Base-by-base conservation (phyloP, 1,140 invertebrate species). In the Eulimnadia texana region DNA sequence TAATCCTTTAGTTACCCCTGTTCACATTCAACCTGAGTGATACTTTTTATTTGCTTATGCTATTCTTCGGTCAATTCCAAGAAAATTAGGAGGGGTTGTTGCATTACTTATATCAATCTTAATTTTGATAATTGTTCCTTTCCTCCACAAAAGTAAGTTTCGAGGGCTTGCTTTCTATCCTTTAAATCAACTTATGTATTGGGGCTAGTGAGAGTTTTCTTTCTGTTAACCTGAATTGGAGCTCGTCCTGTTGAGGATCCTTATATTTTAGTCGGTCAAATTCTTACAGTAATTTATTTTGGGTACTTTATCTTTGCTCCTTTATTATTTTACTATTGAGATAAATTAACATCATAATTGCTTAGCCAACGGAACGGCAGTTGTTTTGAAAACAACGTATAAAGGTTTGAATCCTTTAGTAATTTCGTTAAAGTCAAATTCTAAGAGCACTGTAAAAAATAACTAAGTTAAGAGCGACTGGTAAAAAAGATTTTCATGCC, bases 11-110 rank as follows among this genome's bases (percentile, higher is more conserved):
- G 75, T 81, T 22, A 85, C 83, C 0, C 83, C 82, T 2, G 67
- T 76, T 47, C 82, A 84, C 73, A 85, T 85, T 77, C 78, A 85
- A 78, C 83, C 82, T 62, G 82, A 85, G 78, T 85, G 80, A 79
- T 85, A 85, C 72, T 85, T 85, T 72, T 72, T 84, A 76, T 85
- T 84, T 78, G 82, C 82, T 24, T 85, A 86, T 71, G 80, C 82
- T 22, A 86, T 86, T 76, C 66, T 85, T 68, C 82, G 82, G 56
- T 80, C 81, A 63, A 83, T 86, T 66, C 82, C 82, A 59, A 84
- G 83, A 77, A 85, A 86, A 79, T 70, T 85, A 76, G 80, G 81
- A 64, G 82, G 82, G 64, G 82, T 84, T 47, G 75, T 84, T 70
- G 78, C 78, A n/a, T 68, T 84, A 73, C 62, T 80, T 57, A 55